These are phyloP conservation scores for Chunga burmeisteri DNA, from an alignment of 2,113 vertebrate species.

Conservation along the genomic window DNA sequence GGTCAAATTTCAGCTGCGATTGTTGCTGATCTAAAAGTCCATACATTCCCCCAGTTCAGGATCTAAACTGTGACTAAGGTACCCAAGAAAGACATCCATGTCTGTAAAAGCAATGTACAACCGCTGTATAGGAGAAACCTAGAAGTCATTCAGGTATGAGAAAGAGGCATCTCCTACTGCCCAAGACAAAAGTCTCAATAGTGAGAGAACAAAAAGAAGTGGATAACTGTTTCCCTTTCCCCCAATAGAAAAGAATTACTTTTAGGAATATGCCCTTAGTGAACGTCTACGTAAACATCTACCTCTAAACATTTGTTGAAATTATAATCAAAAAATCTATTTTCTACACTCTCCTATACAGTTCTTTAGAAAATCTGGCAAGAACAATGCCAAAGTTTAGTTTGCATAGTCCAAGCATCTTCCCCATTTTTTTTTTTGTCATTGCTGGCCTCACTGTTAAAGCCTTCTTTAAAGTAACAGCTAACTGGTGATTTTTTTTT, in stretches of 20 bases:
- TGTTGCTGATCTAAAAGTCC: not conserved
- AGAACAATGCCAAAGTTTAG: not conserved
- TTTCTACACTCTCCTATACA: not conserved
- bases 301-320: not conserved
- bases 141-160: not conserved
- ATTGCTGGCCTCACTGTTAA: not conserved
- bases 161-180: not conserved
- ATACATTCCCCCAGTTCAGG: not conserved
- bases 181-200: not conserved
- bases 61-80: not conserved
- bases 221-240: not conserved
- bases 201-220: not conserved
- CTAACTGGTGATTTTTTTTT: accelerated
- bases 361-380: not conserved
- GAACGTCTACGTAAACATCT: not conserved
- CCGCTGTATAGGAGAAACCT: not conserved
- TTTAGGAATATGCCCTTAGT: not conserved
- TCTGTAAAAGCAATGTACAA: not conserved
- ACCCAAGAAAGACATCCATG: not conserved
- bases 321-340: not conserved
- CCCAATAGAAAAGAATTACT: not conserved
- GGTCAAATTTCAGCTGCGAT: not conserved
- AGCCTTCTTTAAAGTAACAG: not conserved
- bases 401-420: not conserved
- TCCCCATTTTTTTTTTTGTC: not conserved